Base-by-base conservation (phyloP, 2,888 invertebrate genomes). In the Achlya flavicornis region DNA sequence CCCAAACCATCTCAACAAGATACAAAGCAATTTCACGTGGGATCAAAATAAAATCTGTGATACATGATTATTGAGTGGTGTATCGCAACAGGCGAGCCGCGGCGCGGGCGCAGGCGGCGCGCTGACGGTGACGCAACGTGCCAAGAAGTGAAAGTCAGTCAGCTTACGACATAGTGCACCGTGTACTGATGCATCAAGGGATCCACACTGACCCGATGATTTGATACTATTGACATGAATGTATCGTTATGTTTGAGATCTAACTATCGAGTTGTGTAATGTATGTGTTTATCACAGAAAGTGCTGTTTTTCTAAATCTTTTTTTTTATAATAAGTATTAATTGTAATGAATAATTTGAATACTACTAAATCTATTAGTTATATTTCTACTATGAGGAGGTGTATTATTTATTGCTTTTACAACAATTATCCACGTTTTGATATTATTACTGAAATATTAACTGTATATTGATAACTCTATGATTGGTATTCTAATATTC, bases 111-210 rank as follows among this genome's bases (percentile, higher is more conserved):
- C 48, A 3, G 46, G 46, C 46, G 46, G 46, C 14, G 46, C n/a
- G 48, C 16, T 16, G 53, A 53, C 53, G n/a, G 19, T 89, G 86
- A 87, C 88, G 87, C 87, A 89, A 89, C 75, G 67, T 59, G 53
- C 16, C 69, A 66, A 79, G 75, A 85, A 91, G 92, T 92, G 93
- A 93, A 93, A 93, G 92, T 91, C 80, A 81, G 75, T 75, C 74
- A 73, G 75, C 81, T 92, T 93, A 87, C 92, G 81, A 91, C 91
- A 92, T 72, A 77, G 78, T 92, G 91, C 92, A 92, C 90, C 90
- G 86, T 70, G 78, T 66, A 61, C 66, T 79, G 62, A 62, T 62
- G 57, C 35, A 33, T 53, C 16, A 48, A 59, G 73, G 72, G 89
- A 86, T 92, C 89, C 92, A 91, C 61, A 66, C 68, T 75, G 80